Evolutionary conservation across 23 tunicate genomes (phyloP), one percentile per base, ranked within the genome.

Genomic region (Halocynthia roretzi): DNA sequence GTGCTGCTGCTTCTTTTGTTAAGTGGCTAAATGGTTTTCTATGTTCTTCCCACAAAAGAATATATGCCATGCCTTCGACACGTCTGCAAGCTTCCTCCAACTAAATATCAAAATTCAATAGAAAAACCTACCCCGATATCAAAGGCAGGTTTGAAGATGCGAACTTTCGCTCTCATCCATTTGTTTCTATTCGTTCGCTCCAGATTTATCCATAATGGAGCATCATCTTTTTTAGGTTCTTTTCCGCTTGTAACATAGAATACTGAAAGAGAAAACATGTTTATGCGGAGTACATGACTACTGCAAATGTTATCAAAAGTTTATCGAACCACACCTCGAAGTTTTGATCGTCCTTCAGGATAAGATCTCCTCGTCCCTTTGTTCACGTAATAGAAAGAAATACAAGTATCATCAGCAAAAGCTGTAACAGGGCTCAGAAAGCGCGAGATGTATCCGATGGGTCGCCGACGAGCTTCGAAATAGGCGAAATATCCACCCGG

Each of bases 301-400:
- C 44, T 31, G 44, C 44, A 31, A 0, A 31, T 31, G 2, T 31
- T 31, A 31, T 31, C 44, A 31, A 31, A 31, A 31, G 44, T 31
- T 31, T 4, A 31, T 31, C 44, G 44, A 31, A 31, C 44, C 63
- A 12, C n/a, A 74, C 78, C 78, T 74, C 51, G 31, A 14, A 74
- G 56, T 44, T 50, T 74, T 2, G 78, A 74, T 18, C 78, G 55
- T 53, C 78, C 78, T 22, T 74, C 31, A 14, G 78, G 78, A 74
- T 74, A 74, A 40, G 78, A 8, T 54, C 22, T 18, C 56, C 56
- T 74, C 18, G 19, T 74, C 31, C 78, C 78, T 56, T 74, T 74
- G 78, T 74, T 74, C 6, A 74, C 78, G 65, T 74, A 74, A 74
- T 53, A 74, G 56, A 74, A 74, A 44, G 78, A 8, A 5, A 74